A percentile compares a stretch with the other conserved stretches of the same genome.
Conservation (phyloP, 1,140 invertebrate species). For the Eueides isabella region DNA sequence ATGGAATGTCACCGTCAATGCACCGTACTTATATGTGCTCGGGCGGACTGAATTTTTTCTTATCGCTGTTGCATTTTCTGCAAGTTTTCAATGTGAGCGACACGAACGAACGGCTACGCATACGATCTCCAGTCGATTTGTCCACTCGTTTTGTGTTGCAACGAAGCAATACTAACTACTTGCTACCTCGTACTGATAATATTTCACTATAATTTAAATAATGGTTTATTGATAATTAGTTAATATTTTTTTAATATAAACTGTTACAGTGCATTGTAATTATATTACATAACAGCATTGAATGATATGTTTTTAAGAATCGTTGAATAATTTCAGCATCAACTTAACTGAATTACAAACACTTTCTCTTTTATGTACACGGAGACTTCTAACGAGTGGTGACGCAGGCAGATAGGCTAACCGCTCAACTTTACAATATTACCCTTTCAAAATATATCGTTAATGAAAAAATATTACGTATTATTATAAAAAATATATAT, state of each 20-base stretch:
- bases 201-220: background rate
- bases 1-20: conserved; percentile 75
- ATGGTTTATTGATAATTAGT: background rate
- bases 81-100: conserved; percentile 74
- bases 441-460: too few species aligned
- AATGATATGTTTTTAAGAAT: too few species aligned
- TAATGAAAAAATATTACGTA: too few species aligned
- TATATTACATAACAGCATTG: too few species aligned
- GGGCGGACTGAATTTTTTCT: conserved; percentile 79
- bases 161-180: background rate
- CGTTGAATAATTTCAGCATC: background rate
- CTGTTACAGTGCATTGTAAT: too few species aligned
- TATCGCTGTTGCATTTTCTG: conserved; percentile 80
- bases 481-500: background rate
- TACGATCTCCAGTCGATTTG: conserved; percentile 45
- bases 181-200: background rate
- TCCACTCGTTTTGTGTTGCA: conserved; percentile 35
- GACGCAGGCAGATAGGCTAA: too few species aligned
- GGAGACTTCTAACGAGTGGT: too few species aligned
- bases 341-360: background rate
- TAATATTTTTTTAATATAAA: too few species aligned
- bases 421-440: too few species aligned
- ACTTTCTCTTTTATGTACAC: background rate
- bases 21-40: conserved; percentile 74
- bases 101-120: conserved; percentile 48